Evolutionary conservation across 1,140 invertebrate species (phyloP).

Genomic region (Ctenoplectra terminalis): DNA sequence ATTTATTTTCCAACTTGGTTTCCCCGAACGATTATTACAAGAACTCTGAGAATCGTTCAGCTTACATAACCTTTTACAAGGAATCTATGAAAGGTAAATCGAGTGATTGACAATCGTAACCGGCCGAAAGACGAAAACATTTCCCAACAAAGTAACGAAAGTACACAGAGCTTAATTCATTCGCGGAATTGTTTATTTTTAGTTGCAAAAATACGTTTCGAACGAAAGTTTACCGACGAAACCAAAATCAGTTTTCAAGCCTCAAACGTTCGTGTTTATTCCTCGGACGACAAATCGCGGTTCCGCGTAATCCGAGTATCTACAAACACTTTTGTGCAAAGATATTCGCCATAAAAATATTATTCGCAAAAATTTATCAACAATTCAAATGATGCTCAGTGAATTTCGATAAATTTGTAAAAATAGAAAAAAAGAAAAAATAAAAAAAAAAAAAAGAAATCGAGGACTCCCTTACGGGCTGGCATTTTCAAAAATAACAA

Average conservation of each 20-base stretch:
- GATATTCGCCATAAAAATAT: no score
- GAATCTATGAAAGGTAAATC: not conserved
- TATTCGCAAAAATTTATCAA: no score
- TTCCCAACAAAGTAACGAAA: not conserved
- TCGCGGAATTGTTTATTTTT: slow-evolving; percentile 23
- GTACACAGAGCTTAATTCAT: slow-evolving; percentile 17
- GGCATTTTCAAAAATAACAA: not conserved
- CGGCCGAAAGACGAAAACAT: not conserved
- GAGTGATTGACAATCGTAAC: not conserved
- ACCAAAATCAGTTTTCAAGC: slow-evolving; percentile 3
- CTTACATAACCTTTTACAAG: not conserved
- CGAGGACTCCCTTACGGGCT: not conserved
- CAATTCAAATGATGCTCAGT: no score
- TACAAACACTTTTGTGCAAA: no score
- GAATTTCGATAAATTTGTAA: no score
- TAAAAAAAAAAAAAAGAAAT: not conserved
- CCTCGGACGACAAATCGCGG: slow-evolving; percentile 13
- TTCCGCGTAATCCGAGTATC: not conserved
- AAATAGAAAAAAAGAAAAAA: no score
- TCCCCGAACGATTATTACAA: not conserved
- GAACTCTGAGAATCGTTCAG: not conserved
- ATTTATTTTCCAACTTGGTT: no score
- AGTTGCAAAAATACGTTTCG: not conserved
- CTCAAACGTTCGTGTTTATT: slow-evolving; percentile 16
- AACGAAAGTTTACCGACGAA: not conserved